Evolutionary conservation across 2,888 invertebrate genomes (phyloP).

Genomic region (Heliconius cydno): DNA sequence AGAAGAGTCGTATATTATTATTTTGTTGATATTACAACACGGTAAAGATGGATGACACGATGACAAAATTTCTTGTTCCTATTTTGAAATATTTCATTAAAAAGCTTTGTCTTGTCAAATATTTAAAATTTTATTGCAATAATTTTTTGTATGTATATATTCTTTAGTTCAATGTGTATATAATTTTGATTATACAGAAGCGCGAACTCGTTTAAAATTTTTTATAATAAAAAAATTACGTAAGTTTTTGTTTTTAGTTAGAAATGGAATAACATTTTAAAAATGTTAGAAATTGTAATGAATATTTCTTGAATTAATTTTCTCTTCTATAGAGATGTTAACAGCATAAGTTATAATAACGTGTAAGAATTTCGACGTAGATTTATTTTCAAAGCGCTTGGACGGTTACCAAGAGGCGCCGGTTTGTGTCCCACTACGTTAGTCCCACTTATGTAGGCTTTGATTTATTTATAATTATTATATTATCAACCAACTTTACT

Average conservation of each 20-base stretch:
- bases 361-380: not conserved
- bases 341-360: not conserved
- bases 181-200: not conserved
- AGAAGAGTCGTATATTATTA: not conserved
- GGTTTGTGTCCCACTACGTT: not conserved
- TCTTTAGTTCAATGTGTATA: not conserved
- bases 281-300: no score
- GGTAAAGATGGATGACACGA: not conserved
- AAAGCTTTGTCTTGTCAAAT: not conserved
- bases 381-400: no score
- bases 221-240: no score
- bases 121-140: not conserved
- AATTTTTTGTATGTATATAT: not conserved
- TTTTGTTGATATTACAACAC: not conserved
- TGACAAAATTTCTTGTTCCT: constrained; percentile 7
- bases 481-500: not conserved
- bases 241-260: no score
- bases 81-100: constrained; percentile 9
- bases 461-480: not conserved
- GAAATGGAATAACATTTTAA: no score
- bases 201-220: not conserved
- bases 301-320: no score
- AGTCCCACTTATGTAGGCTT: not conserved
- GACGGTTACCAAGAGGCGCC: no score
- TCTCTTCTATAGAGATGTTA: not conserved